Evolutionary conservation across 2,888 invertebrate species (phyloP).

Genomic region (Stenolophus ochropezus): DNA sequence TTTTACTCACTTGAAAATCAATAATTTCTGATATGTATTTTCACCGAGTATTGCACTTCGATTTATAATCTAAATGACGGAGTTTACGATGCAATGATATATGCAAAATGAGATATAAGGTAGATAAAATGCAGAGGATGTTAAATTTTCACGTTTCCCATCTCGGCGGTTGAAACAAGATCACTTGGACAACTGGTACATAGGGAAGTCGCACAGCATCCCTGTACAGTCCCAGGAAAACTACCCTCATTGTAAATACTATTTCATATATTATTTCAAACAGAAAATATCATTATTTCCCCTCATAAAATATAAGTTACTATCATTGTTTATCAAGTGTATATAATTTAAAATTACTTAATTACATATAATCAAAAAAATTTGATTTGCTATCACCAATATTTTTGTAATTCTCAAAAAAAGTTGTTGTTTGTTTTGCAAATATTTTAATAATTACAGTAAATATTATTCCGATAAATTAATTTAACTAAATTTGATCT

Average conservation of each 20-base stretch:
- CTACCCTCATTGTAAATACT: background rate
- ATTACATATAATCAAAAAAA: background rate
- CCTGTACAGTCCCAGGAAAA: conserved; percentile 64
- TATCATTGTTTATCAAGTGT: background rate
- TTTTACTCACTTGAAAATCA: conserved; percentile 55
- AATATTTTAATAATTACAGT: background rate
- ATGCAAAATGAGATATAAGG: conserved; percentile 39
- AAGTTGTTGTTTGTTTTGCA: background rate
- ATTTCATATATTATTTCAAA: no score
- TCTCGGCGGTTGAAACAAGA: conserved; percentile 68
- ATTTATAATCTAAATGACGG: background rate
- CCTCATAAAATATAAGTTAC: background rate
- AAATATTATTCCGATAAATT: background rate
- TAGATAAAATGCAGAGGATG: conserved; percentile 64
- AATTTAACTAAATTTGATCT: background rate
- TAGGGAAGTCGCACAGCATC: conserved; percentile 66
- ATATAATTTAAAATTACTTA: background rate
- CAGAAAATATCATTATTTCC: no score
- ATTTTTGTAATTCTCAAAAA: background rate
- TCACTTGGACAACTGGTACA: conserved; percentile 69
- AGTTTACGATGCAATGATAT: conserved; percentile 9
- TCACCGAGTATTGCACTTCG: conserved; percentile 49
- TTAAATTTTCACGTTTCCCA: conserved; percentile 68
- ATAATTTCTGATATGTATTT: conserved; percentile 54
- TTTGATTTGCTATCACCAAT: background rate